phyloP scores from a whole-genome alignment of 2,113 vertebrate species.

The Psittacara wagleri region DNA sequence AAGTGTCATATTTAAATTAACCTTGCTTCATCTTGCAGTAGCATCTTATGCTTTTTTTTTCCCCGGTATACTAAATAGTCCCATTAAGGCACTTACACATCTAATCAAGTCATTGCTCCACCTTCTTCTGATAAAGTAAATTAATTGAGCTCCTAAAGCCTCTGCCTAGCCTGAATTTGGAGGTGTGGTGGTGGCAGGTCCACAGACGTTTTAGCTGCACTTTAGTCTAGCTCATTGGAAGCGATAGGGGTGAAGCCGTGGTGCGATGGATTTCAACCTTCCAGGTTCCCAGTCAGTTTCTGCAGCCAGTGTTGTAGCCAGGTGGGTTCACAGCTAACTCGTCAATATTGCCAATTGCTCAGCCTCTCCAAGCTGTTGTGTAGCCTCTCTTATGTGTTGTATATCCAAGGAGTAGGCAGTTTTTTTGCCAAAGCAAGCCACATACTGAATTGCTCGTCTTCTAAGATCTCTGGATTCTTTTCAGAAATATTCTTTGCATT shows the following conservation, averaged over 20 bases:
- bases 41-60: neutral
- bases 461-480: neutral
- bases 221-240: neutral
- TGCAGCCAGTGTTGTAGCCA: neutral
- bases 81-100: slow-evolving; percentile 1
- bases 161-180: neutral
- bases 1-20: neutral
- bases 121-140: slow-evolving; percentile 9
- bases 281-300: neutral
- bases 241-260: neutral
- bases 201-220: neutral
- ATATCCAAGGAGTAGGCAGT: neutral
- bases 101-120: neutral
- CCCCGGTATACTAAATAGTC: neutral
- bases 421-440: neutral
- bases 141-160: neutral
- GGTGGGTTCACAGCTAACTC: neutral
- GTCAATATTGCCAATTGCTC: neutral
- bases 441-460: neutral
- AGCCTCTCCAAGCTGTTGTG: neutral
- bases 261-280: neutral
- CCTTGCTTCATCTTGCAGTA: neutral
- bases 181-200: neutral
- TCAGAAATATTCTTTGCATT: neutral
- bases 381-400: neutral